A percentile compares a stretch with the other conserved stretches of the same genome.
Evolutionary conservation across 2,113 vertebrate species (phyloP).

Genomic region (Hippocampus abdominalis): DNA sequence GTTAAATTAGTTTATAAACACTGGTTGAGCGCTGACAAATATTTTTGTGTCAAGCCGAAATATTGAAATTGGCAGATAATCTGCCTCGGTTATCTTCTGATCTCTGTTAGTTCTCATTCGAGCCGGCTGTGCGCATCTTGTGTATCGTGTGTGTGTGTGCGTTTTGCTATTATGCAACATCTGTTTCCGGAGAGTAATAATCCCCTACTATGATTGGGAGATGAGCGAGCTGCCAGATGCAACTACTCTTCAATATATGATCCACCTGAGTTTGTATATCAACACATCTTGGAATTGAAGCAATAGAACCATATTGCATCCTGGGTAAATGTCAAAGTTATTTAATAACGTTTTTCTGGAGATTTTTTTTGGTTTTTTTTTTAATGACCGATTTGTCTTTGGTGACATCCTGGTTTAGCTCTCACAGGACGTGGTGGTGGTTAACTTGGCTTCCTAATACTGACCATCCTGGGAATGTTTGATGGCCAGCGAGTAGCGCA

Average conservation of each 20-base stretch:
- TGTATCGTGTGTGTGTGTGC: slow-evolving; percentile 3
- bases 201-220: slow-evolving; percentile 27
- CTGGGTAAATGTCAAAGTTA: background rate
- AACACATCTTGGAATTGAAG: background rate
- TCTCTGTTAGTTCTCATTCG: background rate
- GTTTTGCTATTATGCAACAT: slow-evolving; percentile 38
- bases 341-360: background rate
- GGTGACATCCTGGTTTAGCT: background rate
- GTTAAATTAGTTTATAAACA: no score
- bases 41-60: background rate
- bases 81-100: background rate
- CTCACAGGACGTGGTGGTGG: background rate
- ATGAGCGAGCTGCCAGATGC: slow-evolving; percentile 16
- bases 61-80: background rate
- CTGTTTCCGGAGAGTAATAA: slow-evolving; percentile 25
- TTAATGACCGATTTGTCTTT: background rate
- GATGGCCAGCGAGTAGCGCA: background rate
- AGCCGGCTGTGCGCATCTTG: background rate
- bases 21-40: background rate
- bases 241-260: slow-evolving; percentile 7
- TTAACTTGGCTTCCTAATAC: background rate
- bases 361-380: background rate
- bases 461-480: background rate
- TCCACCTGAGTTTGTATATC: slow-evolving; percentile 23
- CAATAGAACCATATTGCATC: background rate